A percentile compares a stretch with the other conserved stretches of the same genome.
Conservation (phyloP, 2,888 invertebrate genomes). For the Tetranychus truncatus region DNA sequence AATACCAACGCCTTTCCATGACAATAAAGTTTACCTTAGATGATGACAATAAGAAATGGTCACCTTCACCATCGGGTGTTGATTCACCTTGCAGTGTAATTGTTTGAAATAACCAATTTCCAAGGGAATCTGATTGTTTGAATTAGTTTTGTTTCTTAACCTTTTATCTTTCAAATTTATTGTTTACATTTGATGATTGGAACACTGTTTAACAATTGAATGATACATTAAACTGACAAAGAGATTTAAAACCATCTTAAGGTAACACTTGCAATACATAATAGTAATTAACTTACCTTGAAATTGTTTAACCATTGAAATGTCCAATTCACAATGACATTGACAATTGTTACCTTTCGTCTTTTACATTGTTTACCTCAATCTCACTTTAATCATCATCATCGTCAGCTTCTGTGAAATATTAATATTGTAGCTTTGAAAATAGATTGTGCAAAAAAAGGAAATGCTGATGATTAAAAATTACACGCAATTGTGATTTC, state of each 20-base stretch:
- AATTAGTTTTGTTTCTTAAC: background rate
- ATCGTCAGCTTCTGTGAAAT: background rate
- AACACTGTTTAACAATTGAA: background rate
- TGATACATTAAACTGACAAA: too few relatives aligned
- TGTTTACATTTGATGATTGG: background rate
- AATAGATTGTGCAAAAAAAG: background rate
- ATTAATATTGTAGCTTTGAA: background rate
- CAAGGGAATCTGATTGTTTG: background rate
- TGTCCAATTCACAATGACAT: background rate
- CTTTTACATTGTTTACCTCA: too few relatives aligned
- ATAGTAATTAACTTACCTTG: background rate
- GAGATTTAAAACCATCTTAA: background rate
- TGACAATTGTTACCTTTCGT: too few relatives aligned
- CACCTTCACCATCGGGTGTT: too few relatives aligned
- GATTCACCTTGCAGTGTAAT: background rate
- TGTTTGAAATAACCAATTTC: background rate
- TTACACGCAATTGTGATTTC: background rate
- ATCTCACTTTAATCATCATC: background rate
- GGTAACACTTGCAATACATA: background rate
- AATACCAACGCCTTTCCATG: background rate
- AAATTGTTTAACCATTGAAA: background rate
- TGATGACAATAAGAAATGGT: too few relatives aligned
- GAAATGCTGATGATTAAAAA: background rate
- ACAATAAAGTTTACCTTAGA: too few relatives aligned
- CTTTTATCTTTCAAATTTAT: background rate